Evolutionary conservation across 2,888 invertebrate genomes (phyloP).

Genomic region (Siphlonurus alternatus): DNA sequence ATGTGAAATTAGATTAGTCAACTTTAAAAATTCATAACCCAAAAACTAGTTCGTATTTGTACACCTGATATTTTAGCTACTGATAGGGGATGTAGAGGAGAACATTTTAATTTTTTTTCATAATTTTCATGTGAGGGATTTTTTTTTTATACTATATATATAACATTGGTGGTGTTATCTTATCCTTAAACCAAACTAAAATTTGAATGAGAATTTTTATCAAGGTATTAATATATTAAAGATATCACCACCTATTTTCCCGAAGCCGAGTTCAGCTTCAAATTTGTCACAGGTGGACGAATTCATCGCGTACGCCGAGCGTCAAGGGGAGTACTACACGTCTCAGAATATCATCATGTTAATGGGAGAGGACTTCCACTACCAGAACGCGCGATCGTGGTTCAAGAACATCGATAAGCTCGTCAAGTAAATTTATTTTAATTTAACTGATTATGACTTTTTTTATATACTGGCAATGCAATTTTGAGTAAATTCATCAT

Average conservation of each 20-base stretch:
- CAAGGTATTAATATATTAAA: too few species aligned
- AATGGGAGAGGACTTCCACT: slow-evolving; percentile 87
- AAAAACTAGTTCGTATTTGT: too few species aligned
- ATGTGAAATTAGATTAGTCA: too few species aligned
- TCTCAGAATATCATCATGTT: slow-evolving; percentile 64
- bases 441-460: background rate
- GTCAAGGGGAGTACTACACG: slow-evolving; percentile 38
- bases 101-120: too few species aligned
- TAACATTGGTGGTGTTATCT: too few species aligned
- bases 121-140: too few species aligned
- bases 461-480: background rate
- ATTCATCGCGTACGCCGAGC: slow-evolving; percentile 11
- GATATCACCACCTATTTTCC: background rate
- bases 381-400: slow-evolving; percentile 63
- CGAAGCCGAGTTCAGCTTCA: background rate
- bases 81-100: too few species aligned
- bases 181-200: too few species aligned
- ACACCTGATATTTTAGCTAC: too few species aligned
- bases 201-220: too few species aligned
- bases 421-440: slow-evolving; percentile 38
- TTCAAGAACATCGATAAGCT: slow-evolving; percentile 73
- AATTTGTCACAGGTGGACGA: slow-evolving; percentile 9
- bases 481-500: background rate
- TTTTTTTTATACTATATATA: too few species aligned
- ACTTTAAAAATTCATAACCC: too few species aligned